Evolutionary conservation across 2,888 invertebrate species (phyloP), one percentile per base, ranked within the genome.

Genomic region (Desoria tigrina): DNA sequence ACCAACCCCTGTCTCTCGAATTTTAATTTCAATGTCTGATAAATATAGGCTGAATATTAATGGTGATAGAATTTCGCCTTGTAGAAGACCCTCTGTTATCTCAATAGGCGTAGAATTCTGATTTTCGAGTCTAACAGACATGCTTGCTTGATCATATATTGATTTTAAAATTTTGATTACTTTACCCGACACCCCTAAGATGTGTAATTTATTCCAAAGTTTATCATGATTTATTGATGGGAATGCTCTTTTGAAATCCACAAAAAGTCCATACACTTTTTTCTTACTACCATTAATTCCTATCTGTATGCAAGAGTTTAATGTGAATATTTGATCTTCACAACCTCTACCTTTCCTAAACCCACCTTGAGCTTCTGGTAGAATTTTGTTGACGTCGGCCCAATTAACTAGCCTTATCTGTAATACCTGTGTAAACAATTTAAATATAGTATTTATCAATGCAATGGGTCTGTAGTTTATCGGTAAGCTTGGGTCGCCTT

Each of bases 401-500:
- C 75, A 77, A 2, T 32, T 50, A 1, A 6, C 16, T 7, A 71
- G 11, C 14, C 70, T 37, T 2, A 14, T 23, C 6, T 61, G 49
- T 2, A 71, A 28, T 1, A 73, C 61, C 28, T 63, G 58, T 16
- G 69, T 71, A n/a, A 69, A 71, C 1, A 69, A 23, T 60, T 73
- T 73, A 0, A 67, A 39, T 1, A 49, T 23, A 14, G 24, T 32
- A 26, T 60, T 67, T 0, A 67, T 24, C 11, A 71, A 26, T 0
- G 64, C 42, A 21, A 73, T 69, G 0, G 65, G 66, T 24, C 71
- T n/a, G 27, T 73, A 73, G 32, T 67, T 73, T 42, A 1, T 11
- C 2, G 71, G 73, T 11, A 61, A 42, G 0, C 0, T 9, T 1
- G 42, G 21, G n/a, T 65, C 60, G 0, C 70, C 67, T 57, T 73